phyloP scores from a whole-genome alignment of 2,113 vertebrate species.

The Brienomyrus longianalis region DNA sequence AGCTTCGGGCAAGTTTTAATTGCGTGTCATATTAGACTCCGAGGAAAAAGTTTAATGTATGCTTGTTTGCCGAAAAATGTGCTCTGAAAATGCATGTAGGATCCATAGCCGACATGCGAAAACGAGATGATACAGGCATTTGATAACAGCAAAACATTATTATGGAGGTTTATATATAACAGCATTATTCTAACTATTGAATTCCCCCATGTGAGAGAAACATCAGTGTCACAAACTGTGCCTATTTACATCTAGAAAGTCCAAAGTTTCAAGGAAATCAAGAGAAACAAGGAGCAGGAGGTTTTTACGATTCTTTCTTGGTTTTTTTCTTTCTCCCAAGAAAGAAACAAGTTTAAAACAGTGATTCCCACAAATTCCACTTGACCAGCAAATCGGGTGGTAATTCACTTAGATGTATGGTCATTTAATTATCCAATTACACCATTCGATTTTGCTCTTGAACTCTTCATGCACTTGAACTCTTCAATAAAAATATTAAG shows the following conservation, averaged over 20 bases:
- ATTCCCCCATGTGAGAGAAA: not conserved
- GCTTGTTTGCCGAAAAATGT: conserved; percentile 30
- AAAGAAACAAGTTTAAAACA: not conserved
- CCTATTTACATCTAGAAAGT: not conserved
- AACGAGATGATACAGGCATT: conserved; percentile 26
- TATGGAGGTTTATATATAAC: not conserved
- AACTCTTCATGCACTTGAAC: not conserved
- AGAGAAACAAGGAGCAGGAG: not conserved
- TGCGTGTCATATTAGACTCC: conserved; percentile 32
- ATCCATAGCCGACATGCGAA: conserved; percentile 38
- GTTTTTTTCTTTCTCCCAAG: not conserved
- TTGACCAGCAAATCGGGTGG: not conserved
- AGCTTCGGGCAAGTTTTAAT: conserved; percentile 30
- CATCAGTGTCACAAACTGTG: not conserved
- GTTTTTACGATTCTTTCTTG: not conserved
- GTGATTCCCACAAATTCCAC: not conserved
- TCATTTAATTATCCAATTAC: conserved; percentile 3
- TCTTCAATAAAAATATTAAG: not conserved
- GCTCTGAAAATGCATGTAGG: conserved; percentile 33
- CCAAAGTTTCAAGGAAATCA: not conserved
- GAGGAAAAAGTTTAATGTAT: conserved; percentile 45
- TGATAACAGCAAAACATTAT: conserved; percentile 19
- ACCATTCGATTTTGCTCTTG: not conserved
- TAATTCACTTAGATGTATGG: not conserved
- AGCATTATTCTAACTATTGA: not conserved